Evolutionary conservation across 2,888 invertebrate species (phyloP).

Genomic region (Dasypogon diadema): DNA sequence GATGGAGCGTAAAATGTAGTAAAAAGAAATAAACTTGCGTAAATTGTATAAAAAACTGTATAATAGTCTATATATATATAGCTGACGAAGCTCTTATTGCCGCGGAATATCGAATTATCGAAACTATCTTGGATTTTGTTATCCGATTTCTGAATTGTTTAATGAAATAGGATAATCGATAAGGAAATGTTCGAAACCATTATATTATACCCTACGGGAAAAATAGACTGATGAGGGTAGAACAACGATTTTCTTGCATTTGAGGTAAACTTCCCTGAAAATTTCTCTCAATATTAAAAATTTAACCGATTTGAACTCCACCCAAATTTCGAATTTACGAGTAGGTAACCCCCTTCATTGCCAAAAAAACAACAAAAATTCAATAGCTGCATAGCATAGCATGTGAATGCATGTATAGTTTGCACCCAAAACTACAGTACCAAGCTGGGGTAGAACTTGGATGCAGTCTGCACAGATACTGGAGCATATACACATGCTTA

Average conservation of each 20-base stretch:
- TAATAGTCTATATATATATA: too few relatives aligned
- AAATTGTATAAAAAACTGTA: neutral
- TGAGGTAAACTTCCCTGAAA: too few relatives aligned
- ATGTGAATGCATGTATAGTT: slow-evolving; percentile 18
- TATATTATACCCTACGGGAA: too few relatives aligned
- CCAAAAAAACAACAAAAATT: neutral
- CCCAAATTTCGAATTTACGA: neutral
- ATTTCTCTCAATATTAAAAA: too few relatives aligned
- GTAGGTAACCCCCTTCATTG: neutral
- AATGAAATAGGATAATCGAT: too few relatives aligned
- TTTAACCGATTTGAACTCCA: slow-evolving; percentile 34
- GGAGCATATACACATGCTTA: slow-evolving; percentile 7
- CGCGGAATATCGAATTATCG: too few relatives aligned
- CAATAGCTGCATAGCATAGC: slow-evolving; percentile 4
- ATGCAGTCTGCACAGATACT: slow-evolving; percentile 28
- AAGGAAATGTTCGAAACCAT: too few relatives aligned
- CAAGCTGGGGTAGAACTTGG: slow-evolving; percentile 11
- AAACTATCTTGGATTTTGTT: too few relatives aligned
- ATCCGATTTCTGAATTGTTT: too few relatives aligned
- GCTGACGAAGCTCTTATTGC: too few relatives aligned
- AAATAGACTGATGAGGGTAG: too few relatives aligned
- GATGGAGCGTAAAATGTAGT: neutral
- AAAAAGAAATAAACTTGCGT: neutral
- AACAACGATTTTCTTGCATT: too few relatives aligned
- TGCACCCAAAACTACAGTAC: neutral